Evolutionary conservation across 2,888 invertebrate species (phyloP), one percentile per base, ranked within the genome.

Genomic region (Hemicrepidius hirtus): DNA sequence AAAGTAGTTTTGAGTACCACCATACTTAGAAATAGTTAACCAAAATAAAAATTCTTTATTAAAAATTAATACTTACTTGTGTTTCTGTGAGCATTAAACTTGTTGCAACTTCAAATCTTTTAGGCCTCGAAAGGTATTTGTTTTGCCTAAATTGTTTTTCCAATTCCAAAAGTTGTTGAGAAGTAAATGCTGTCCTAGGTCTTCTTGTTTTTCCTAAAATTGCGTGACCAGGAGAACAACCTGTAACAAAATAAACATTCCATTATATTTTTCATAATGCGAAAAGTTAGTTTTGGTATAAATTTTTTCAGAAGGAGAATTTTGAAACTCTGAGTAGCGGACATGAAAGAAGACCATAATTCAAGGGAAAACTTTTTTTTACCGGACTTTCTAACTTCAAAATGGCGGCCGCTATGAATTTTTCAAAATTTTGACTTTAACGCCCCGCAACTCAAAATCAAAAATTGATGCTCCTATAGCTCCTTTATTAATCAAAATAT

Each of bases 81-180:
- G 99, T 99, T 89, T 99, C 99, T 0, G 98, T 98, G 46, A 99
- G 91, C 95, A 97, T 97, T 71, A 99, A 88, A 66, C 96, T 96
- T 70, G 98, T 99, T 50, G 99, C 99, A 60, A 99, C 98, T 86
- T 99, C 99, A 86, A 98, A 99, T 82, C 99, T 90, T 87, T 99
- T 98, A 18, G 99, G 99, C 79, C 99, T 89, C 35, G 98, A 99
- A 50, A 99, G 92, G 89, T 99, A 99, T 88, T 99, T 99, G 90
- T 98, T 99, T 90, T 98, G 97, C 74, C 97, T 92, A 89, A 99
- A 99, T 88, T 99, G 99, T 86, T 98, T 96, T 88, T 99, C 99
- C 83, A 99, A 88, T 87, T 99, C 99, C 79, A 99, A 89, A 18
- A 99, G 91, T 84, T 99, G 99, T 84, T 99, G 99, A 0, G 90